These are phyloP conservation scores for Athene noctua DNA, from an alignment of 2,113 vertebrate species.

Conservation along the genomic window DNA sequence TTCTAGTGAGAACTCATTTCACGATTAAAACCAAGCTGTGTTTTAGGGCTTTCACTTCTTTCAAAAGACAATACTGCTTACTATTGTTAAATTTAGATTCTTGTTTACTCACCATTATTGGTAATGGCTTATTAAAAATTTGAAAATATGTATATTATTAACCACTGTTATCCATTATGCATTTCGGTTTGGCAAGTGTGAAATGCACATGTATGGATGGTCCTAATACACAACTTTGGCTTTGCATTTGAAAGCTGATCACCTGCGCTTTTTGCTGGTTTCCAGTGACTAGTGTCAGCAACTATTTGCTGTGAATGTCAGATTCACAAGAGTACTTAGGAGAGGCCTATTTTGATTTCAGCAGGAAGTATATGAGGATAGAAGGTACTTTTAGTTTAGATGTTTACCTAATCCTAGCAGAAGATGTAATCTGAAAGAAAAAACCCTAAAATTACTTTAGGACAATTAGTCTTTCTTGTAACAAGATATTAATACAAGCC, in stretches of 20 bases:
- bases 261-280: neutral
- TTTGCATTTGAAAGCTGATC: neutral
- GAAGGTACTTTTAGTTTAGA: neutral
- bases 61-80: conserved; percentile 1
- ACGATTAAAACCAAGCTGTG: neutral
- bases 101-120: conserved; percentile 4
- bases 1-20: neutral
- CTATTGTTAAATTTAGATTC: neutral
- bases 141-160: conserved; percentile 19
- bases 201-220: neutral
- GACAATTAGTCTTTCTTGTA: neutral
- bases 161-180: neutral
- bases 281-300: neutral
- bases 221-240: neutral
- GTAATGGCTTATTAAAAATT: conserved; percentile 42
- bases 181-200: conserved; percentile 32
- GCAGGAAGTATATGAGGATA: neutral
- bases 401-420: neutral
- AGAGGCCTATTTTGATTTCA: neutral
- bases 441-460: neutral
- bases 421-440: neutral
- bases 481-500: neutral
- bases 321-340: neutral
- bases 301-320: neutral
- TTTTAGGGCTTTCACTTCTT: conserved; percentile 35